phyloP scores from a whole-genome alignment of 2,113 vertebrate genomes.

The Eulemur rufifrons region DNA sequence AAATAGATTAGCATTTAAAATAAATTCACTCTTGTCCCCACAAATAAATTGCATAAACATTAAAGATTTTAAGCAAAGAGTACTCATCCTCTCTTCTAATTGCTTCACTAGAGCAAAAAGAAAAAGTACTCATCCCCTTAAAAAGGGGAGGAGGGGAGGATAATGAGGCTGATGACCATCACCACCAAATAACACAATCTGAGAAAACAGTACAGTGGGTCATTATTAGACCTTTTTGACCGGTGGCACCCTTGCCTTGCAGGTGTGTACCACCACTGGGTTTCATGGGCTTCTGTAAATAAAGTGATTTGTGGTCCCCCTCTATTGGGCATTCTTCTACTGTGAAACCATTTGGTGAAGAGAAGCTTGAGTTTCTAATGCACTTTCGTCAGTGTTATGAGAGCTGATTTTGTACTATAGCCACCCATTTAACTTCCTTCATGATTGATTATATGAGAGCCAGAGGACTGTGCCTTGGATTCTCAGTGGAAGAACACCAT shows the following conservation, averaged over 20 bases:
- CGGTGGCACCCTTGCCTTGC: not conserved
- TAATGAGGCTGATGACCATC: not conserved
- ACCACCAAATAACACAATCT: no score
- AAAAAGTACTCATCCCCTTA: not conserved
- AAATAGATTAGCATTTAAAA: no score
- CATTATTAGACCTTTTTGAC: not conserved
- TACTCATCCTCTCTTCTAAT: not conserved
- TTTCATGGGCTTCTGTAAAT: not conserved
- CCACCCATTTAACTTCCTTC: not conserved
- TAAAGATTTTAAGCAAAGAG: not conserved
- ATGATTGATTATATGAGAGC: not conserved
- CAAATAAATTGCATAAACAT: not conserved
- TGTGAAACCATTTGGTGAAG: not conserved
- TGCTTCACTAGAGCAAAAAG: no score
- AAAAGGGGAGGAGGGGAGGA: not conserved
- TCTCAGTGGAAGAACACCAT: not conserved
- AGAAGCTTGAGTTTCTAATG: not conserved
- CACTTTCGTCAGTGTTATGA: accelerated
- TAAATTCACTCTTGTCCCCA: no score
- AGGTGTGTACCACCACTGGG: not conserved
- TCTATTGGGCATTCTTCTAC: not conserved
- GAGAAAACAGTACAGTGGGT: not conserved
- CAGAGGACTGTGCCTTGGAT: not conserved
- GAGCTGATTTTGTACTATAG: not conserved
- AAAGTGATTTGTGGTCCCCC: not conserved